phyloP scores from a whole-genome alignment of 1,140 invertebrate species.

The Pogonus chalceus region DNA sequence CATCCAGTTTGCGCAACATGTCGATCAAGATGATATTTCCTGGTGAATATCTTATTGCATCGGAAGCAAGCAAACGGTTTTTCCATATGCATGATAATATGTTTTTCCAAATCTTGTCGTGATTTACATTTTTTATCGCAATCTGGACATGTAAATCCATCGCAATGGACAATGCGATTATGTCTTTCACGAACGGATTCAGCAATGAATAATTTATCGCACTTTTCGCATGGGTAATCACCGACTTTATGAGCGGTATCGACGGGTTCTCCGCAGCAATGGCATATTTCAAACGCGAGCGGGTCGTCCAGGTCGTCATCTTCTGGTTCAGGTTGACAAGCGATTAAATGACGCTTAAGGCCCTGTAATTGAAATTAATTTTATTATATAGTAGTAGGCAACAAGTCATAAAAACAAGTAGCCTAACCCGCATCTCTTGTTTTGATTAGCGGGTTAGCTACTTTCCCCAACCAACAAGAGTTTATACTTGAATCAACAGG shows the following conservation, averaged over 20 bases:
- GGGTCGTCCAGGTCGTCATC: slow-evolving; percentile 24
- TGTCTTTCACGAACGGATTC: slow-evolving; percentile 65
- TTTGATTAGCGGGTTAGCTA: neutral
- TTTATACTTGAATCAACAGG: slow-evolving; percentile 11
- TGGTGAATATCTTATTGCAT: slow-evolving; percentile 57
- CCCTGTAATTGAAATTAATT: slow-evolving; percentile 26
- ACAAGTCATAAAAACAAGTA: neutral
- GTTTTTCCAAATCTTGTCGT: slow-evolving; percentile 20
- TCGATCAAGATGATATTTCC: slow-evolving; percentile 65
- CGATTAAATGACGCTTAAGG: slow-evolving; percentile 30
- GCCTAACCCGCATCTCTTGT: neutral
- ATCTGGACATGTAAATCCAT: slow-evolving; percentile 27
- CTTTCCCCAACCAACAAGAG: slow-evolving; percentile 12
- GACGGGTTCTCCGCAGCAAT: slow-evolving; percentile 42
- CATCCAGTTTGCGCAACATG: slow-evolving; percentile 65
- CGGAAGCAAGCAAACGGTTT: slow-evolving; percentile 45
- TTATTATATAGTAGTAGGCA: neutral
- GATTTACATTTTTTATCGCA: slow-evolving; percentile 20
- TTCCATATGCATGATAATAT: slow-evolving; percentile 27
- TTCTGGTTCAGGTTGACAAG: slow-evolving; percentile 21
- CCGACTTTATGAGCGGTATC: slow-evolving; percentile 43
- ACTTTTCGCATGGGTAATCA: slow-evolving; percentile 40
- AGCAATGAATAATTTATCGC: slow-evolving; percentile 55
- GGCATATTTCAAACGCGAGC: slow-evolving; percentile 34
- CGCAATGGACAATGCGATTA: slow-evolving; percentile 36